phyloP scores from a whole-genome alignment of 37 sponge, comb jelly and placozoan genomes.

The Oopsacas minuta region DNA sequence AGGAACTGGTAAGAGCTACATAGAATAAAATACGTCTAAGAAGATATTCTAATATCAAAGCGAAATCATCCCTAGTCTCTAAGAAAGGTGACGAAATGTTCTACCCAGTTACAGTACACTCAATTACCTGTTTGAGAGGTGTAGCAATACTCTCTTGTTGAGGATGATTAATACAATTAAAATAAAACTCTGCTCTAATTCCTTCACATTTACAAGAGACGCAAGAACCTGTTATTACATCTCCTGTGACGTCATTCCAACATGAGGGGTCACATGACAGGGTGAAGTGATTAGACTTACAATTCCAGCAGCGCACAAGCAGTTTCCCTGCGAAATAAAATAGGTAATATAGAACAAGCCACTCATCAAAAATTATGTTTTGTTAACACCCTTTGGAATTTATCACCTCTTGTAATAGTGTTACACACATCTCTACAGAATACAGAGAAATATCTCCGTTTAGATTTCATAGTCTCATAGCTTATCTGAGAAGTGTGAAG shows the following conservation, averaged over 20 bases:
- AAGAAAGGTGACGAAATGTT: no score
- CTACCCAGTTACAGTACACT: no score
- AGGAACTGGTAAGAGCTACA: no score
- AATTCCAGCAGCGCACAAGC: conserved; percentile 28
- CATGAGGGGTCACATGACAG: background rate
- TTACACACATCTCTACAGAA: background rate
- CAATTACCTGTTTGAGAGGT: conserved; percentile 10
- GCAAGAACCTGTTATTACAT: background rate
- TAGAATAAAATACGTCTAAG: no score
- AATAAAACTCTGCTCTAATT: background rate
- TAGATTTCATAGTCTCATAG: background rate
- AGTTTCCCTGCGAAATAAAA: conserved; percentile 24
- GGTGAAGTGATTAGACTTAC: conserved; percentile 23
- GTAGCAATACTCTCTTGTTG: background rate
- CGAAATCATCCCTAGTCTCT: no score
- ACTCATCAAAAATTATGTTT: background rate
- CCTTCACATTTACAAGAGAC: background rate
- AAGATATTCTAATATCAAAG: no score
- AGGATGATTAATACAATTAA: background rate
- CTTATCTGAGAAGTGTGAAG: background rate
- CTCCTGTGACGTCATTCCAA: conserved; percentile 16
- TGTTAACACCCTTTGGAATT: background rate
- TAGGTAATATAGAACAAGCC: background rate
- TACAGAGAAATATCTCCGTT: background rate
- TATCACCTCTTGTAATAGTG: background rate